Base-by-base conservation (phyloP, 1,140 invertebrate species). In the Pogonognathellus flavescens region DNA sequence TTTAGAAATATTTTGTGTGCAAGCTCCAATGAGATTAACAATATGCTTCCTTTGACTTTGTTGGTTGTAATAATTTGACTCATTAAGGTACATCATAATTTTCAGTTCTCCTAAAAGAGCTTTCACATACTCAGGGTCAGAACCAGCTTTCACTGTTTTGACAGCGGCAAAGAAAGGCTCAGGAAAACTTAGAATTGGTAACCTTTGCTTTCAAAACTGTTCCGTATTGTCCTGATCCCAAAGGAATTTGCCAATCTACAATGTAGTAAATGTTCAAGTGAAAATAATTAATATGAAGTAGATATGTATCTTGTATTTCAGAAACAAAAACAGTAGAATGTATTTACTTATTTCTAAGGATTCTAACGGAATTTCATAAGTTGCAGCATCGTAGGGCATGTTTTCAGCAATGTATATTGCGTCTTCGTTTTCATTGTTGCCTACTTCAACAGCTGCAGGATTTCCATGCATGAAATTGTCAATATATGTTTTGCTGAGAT, bases 21-120 rank as follows among this genome's bases (percentile, higher is more conserved):
- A 70, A 4, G 66, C 66, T 14, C 66, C 66, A 41, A 70, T 70
- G 1, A 70, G 25, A 41, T 70, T 70, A 2, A 70, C 66, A 41
- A 70, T 41, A 11, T 70, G 66, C 2, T 2, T 76, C 25, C 11
- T 66, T 66, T 1, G 3, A 10, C 0, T 0, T 14, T 13, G 62
- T 41, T 41, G 31, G 31, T 41, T 41, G 31, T 41, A 41, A 57
- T 57, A n/a, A 1, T 57, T 10, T 14, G 53, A 57, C 10, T 57
- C 6, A 50, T 76, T 50, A 1, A 76, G 41, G 16, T 76, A 76
- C 70, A 76, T 76, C 70, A 76, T 76, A n/a, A 76, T 76, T 76
- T 76, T 76, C 22, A 25, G 49, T n/a, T 76, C 70, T 0, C 49
- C 70, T 18, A 76, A 76, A n/a, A 76, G 25, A 8, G 70, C 70